Evolutionary conservation across 2,113 vertebrate species (phyloP), one percentile per base, ranked within the genome.

Genomic region (Xyliphius kryptos): DNA sequence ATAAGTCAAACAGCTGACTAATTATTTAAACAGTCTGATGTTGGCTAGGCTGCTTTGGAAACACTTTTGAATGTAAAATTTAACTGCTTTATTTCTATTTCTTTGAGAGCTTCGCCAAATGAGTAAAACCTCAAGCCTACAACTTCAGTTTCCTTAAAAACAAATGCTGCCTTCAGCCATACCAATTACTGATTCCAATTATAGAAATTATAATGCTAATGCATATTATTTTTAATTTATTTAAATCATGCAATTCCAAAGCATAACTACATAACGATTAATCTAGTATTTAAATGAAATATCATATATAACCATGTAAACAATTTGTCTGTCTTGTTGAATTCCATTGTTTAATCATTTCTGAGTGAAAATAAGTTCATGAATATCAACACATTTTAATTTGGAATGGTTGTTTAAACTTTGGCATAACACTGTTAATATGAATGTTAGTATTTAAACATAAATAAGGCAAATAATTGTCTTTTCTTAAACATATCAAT

Each of bases 21-120:
- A 82, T 87, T 81, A 83, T 87, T 86, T 84, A 85, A 77, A 82
- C 83, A 86, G 77, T 79, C 82, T 86, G 76, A 11, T 11, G 64
- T 46, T 72, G 54, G 48, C 59, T 43, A 47, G 55, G 16, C 59
- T 37, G 50, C 65, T 69, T 48, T 62, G 26, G 75, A 77, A 81
- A 77, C 73, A 71, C 61, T 68, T 73, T 69, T 70, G 80, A 81
- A 85, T 76, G 74, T 76, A 58, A 70, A 74, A 76, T 76, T 72
- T 68, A 61, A 73, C 81, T 85, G 79, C 81, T 85, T 84, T 86
- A 82, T 73, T 77, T 82, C 77, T 67, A 70, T 72, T 15, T 66
- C 77, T 73, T 67, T 70, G 75, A 79, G 77, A 82, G 77, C 51
- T 77, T 73, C 78, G 77, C 83, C 84, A 85, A 83, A 88, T 83